These are phyloP conservation scores for Pardalotus punctatus DNA, from an alignment of 2,113 vertebrate genomes.

Conservation along the genomic window DNA sequence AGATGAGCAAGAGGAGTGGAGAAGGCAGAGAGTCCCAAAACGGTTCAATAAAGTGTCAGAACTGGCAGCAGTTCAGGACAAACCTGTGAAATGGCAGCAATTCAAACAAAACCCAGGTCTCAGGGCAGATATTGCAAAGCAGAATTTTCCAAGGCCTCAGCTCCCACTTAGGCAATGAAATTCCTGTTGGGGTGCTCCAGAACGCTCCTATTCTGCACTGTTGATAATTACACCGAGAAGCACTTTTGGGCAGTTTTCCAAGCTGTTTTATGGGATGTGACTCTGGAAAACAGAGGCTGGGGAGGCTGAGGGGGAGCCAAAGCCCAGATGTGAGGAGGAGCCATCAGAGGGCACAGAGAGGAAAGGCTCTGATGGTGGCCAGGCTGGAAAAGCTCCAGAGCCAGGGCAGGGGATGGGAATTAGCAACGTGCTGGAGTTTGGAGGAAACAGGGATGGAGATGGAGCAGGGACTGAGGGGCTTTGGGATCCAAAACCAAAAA, in stretches of 20 bases:
- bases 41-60: fast-evolving
- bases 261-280: background rate
- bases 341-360: background rate
- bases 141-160: background rate
- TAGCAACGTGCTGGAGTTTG: fast-evolving
- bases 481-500: background rate
- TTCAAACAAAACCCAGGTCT: background rate
- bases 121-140: fast-evolving
- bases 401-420: fast-evolving
- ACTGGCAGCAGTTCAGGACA: no score
- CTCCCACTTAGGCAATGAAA: background rate
- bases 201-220: background rate
- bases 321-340: background rate
- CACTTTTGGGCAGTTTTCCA: background rate
- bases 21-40: background rate
- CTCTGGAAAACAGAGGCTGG: background rate
- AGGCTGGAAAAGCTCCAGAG: background rate
- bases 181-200: background rate
- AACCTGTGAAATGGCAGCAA: background rate
- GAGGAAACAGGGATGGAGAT: background rate
- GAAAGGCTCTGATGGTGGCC: background rate
- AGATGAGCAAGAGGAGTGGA: background rate
- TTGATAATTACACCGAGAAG: background rate
- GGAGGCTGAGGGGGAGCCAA: background rate
- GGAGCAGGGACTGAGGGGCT: background rate